phyloP scores from a whole-genome alignment of 2,113 vertebrate species.

The Emydocephalus ijimae region DNA sequence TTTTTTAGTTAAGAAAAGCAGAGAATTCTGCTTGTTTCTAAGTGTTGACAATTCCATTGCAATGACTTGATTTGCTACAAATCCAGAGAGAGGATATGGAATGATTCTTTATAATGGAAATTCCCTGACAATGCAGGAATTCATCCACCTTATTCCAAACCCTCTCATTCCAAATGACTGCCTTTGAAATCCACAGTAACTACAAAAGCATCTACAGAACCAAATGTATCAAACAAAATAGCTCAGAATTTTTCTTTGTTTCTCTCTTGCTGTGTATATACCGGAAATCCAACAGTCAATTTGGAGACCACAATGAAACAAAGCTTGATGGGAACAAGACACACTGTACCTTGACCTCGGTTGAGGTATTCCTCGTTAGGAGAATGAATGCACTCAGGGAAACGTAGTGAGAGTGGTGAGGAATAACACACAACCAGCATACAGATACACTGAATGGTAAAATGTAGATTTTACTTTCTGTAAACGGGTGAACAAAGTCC shows the following conservation, averaged over 20 bases:
- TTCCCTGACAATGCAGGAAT: conserved; percentile 21
- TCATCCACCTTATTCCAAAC: conserved; percentile 27
- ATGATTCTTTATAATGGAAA: not conserved
- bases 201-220: conserved; percentile 22
- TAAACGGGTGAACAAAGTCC: too few species aligned
- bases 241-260: conserved; percentile 57
- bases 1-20: not conserved
- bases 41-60: not conserved
- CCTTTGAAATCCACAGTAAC: conserved; percentile 35
- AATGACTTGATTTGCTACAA: not conserved
- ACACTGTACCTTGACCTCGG: not conserved
- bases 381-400: too few species aligned
- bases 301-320: not conserved
- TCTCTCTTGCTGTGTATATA: conserved; percentile 49
- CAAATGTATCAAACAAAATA: conserved; percentile 50
- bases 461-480: too few species aligned
- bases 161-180: conserved; percentile 28
- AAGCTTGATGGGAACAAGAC: not conserved
- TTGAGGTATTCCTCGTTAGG: too few species aligned
- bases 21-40: not conserved
- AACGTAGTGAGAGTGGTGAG: too few species aligned
- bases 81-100: not conserved
- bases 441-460: too few species aligned
- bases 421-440: too few species aligned
- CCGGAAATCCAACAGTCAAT: conserved; percentile 43